Evolutionary conservation across 2,888 invertebrate genomes (phyloP), one percentile per base, ranked within the genome.

Genomic region (Orthosia cruda): DNA sequence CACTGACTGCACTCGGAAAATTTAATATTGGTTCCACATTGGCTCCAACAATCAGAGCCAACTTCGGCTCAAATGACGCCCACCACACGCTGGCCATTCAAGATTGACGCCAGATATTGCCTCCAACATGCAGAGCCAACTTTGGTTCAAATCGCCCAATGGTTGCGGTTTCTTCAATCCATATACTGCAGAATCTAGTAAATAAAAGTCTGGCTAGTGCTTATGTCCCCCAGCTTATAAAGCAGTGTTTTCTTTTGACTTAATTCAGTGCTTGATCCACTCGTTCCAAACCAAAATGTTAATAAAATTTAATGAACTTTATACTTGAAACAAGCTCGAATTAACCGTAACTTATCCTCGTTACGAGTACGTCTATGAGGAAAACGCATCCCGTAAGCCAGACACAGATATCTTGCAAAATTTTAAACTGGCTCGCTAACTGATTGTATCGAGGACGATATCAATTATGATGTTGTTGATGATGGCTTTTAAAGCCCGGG

Each of bases 321-420:
- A 55, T 40, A 23, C 49, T 67, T 40, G 52, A 72, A 50, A 81
- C 77, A 23, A 52, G 50, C 49, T 18, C 40, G 47, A 63, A 40
- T 57, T 47, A 32, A 18, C 74, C 16, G 20, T 58, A 52, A 47
- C 15, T 78, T 79, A 82, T 79, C 64, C 79, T 77, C 20, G 15
- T 79, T 77, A 47, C n/a, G n/a, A n/a, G n/a, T n/a, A n/a, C 45
- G n/a, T 57, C 18, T 18, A 74, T 50, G 47, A 83, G 80, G 84
- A 83, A 83, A 81, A 81, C 47, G 49, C 45, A 76, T 65, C 64
- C 83, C 40, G 77, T 69, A 20, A 61, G 26, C 62, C 16, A 32
- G 66, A 49, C 62, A 74, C 61, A 74, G 81, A 80, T 54, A 55
- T 62, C 49, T 63, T n/a, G 58, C 52, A 20, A 54, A 54, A 49